A percentile compares a stretch with the other conserved stretches of the same genome.
Evolutionary conservation across 1,140 invertebrate species (phyloP).

Genomic region (Ctenoplectra terminalis): DNA sequence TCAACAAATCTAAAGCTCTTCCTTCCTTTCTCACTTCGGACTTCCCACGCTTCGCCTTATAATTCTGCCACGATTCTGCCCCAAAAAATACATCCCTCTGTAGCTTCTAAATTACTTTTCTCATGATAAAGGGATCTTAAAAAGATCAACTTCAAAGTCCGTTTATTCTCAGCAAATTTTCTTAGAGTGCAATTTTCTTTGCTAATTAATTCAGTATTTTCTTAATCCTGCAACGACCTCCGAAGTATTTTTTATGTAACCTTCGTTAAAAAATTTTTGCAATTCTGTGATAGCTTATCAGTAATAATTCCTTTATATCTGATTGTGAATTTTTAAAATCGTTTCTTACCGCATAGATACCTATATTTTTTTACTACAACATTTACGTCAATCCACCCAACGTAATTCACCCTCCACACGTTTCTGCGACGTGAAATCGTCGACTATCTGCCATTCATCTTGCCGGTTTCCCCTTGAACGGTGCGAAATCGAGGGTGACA

Average conservation of each 20-base stretch:
- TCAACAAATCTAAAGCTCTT: constrained; percentile 13
- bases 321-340: too few relatives aligned
- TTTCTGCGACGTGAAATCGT: neutral
- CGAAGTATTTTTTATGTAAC: neutral
- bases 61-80: neutral
- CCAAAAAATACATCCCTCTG: neutral
- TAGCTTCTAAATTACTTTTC: neutral
- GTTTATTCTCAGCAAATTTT: neutral
- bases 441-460: constrained; percentile 30
- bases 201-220: neutral
- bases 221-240: neutral
- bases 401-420: neutral
- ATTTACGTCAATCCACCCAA: neutral
- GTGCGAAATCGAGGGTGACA: constrained; percentile 32
- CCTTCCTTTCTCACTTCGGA: neutral
- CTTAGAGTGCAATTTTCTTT: neutral
- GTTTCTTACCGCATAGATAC: neutral
- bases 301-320: too few relatives aligned
- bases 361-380: neutral
- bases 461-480: constrained; percentile 26
- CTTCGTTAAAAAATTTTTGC: neutral
- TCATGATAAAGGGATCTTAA: neutral
- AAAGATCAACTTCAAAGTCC: neutral
- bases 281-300: too few relatives aligned
- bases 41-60: neutral